Evolutionary conservation across 2,888 invertebrate species (phyloP), one percentile per base, ranked within the genome.

Genomic region (Linnaemya vulpina): DNA sequence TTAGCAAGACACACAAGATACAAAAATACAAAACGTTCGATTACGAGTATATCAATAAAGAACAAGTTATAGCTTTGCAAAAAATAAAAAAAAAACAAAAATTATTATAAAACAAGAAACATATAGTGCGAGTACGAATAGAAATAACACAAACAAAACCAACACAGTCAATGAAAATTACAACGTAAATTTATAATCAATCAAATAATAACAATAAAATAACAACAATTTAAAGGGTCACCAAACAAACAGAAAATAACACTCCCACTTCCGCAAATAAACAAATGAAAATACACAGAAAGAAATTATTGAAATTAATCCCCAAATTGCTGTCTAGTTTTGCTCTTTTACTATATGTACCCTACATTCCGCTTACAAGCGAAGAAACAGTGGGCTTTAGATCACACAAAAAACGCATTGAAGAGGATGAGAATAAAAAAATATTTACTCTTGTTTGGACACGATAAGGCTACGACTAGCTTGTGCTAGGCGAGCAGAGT

Each of bases 121-220:
- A 30, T 74, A 11, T 38, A 60, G 60, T 60, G 38, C 17, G 17
- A 60, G 60, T 60, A 60, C 17, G 17, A 40, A 22, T 25, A 63
- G 30, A 25, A 67, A 40, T 30, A 49, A 55, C 43, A 63, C 15
- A 51, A 25, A 51, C 49, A 58, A 53, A 13, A 58, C 20, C 15
- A 85, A 82, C 82, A 78, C 71, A 85, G 85, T 85, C 85, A 85
- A 85, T 85, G 85, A 85, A 84, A 74, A 62, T 63, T 78, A 85
- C 84, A 85, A 85, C 84, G 84, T 78, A 85, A 85, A 81, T 30
- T 55, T 35, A 84, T 71, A 75, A 80, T 60, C 46, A 60, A 76
- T 43, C 30, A 60, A 68, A 30, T 11, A 74, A 63, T 40, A 25
- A 30, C 15, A 74, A 63, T 40, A 25, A 65, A 46, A 35, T 75